Conservation (phyloP, 2,888 invertebrate genomes). For the Copidosoma aretas region DNA sequence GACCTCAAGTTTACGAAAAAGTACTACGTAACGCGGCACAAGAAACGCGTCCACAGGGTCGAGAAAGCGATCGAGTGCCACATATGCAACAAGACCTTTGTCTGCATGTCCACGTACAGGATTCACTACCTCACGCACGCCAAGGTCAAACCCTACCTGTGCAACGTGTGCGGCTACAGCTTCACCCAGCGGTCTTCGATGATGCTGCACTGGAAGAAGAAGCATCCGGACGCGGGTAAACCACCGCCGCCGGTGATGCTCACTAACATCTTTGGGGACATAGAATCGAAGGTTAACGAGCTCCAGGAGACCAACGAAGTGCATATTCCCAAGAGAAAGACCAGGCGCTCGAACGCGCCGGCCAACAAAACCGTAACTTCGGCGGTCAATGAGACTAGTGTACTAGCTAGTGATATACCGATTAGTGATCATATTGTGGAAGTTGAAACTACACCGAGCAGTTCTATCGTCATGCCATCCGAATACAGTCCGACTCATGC, state of each 20-base stretch:
- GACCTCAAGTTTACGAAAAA: slow-evolving; percentile 35
- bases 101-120: slow-evolving; percentile 51
- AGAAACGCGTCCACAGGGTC: slow-evolving; percentile 45
- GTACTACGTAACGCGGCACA: slow-evolving; percentile 36
- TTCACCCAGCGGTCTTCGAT: slow-evolving; percentile 63
- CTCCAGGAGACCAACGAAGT: slow-evolving; percentile 10
- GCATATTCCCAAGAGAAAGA: no score
- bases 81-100: slow-evolving; percentile 50
- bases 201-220: slow-evolving; percentile 45
- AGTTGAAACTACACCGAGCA: no score
- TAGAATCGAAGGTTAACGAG: slow-evolving; percentile 19
- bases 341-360: no score
- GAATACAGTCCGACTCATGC: no score
- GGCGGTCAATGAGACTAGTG: no score
- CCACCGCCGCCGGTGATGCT: slow-evolving; percentile 46
- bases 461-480: no score
- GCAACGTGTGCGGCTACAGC: slow-evolving; percentile 50
- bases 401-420: no score
- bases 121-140: slow-evolving; percentile 51
- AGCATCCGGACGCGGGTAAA: slow-evolving; percentile 42
- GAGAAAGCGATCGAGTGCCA: slow-evolving; percentile 36
- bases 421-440: no score
- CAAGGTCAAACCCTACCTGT: slow-evolving; percentile 50
- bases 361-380: no score
- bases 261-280: slow-evolving; percentile 35